Conservation (phyloP, 2,888 invertebrate species). For the Stictocephala bisonia region DNA sequence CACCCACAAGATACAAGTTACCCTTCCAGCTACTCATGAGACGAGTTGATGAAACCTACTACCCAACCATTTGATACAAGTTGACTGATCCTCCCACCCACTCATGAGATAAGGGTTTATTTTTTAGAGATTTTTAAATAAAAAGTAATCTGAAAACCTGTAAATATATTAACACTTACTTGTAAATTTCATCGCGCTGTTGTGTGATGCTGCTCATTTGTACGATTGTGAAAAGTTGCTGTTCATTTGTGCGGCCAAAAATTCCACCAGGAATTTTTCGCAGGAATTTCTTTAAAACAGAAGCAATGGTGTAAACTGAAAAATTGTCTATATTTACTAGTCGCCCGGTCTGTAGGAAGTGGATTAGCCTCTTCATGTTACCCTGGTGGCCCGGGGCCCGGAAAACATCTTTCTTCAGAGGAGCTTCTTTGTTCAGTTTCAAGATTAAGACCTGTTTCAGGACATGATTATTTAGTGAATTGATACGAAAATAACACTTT, state of each 20-base stretch:
- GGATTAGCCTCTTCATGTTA: conserved; percentile 92
- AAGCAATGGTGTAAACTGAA: conserved; percentile 97
- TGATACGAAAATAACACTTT: too few species aligned
- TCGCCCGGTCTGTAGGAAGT: conserved; percentile 89
- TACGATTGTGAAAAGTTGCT: conserved; percentile 88
- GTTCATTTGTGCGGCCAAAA: conserved; percentile 92
- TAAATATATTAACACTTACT: too few species aligned
- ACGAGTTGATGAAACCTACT: too few species aligned
- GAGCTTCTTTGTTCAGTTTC: conserved; percentile 95
- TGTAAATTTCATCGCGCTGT: conserved; percentile 92
- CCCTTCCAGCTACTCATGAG: too few species aligned
- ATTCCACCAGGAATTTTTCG: conserved; percentile 97
- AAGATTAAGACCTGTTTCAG: conserved; percentile 91
- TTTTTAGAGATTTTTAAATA: too few species aligned
- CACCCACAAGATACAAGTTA: too few species aligned
- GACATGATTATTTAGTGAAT: too few species aligned
- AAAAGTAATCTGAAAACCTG: too few species aligned
- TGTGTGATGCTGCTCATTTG: conserved; percentile 83
- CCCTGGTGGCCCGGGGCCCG: conserved; percentile 95
- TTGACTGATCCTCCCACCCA: too few species aligned
- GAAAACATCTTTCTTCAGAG: conserved; percentile 92
- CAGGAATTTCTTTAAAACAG: conserved; percentile 97
- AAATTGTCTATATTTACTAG: conserved; percentile 94
- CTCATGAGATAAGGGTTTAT: too few species aligned
- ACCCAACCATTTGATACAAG: too few species aligned